phyloP scores from a whole-genome alignment of 2,113 vertebrate species.

The Rhadina sibilatrix region DNA sequence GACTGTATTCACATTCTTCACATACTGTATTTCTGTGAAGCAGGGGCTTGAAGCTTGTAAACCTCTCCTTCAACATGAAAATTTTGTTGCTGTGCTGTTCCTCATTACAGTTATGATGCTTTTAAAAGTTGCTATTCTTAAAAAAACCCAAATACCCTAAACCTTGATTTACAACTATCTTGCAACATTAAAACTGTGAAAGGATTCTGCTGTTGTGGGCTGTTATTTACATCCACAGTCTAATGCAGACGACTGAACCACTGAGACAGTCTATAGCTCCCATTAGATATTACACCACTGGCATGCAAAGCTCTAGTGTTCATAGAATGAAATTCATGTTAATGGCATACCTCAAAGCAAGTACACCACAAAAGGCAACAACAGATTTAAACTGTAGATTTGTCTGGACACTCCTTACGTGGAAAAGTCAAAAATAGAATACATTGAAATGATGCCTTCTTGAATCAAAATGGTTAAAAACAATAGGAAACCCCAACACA shows the following conservation, averaged over 20 bases:
- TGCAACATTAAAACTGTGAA: constrained; percentile 12
- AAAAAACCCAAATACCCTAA: neutral
- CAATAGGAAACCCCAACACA: neutral
- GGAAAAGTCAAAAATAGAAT: constrained; percentile 16
- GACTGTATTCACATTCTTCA: neutral
- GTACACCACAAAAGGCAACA: constrained; percentile 50
- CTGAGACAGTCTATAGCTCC: constrained; percentile 7
- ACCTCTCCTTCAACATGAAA: neutral
- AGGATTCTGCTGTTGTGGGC: neutral
- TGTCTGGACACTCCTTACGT: constrained; percentile 15
- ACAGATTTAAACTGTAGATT: constrained; percentile 23
- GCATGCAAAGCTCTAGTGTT: constrained; percentile 52
- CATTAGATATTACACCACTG: constrained; percentile 20
- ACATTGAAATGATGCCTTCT: constrained; percentile 25
- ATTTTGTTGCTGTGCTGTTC: neutral
- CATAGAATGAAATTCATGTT: constrained; percentile 1
- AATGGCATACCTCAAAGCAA: constrained; percentile 43
- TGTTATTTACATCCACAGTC: constrained; percentile 22
- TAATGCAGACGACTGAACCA: neutral
- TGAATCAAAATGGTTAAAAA: constrained; percentile 30
- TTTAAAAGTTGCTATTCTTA: constrained; percentile 24
- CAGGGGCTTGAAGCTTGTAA: constrained; percentile 6
- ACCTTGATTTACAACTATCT: constrained; percentile 9
- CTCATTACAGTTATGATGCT: constrained; percentile 1
- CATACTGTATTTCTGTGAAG: neutral